Percentiles rank a stretch among this genome's conserved stretches.
Conservation (phyloP, 2,113 vertebrate species). For the Rhinoderma darwinii region DNA sequence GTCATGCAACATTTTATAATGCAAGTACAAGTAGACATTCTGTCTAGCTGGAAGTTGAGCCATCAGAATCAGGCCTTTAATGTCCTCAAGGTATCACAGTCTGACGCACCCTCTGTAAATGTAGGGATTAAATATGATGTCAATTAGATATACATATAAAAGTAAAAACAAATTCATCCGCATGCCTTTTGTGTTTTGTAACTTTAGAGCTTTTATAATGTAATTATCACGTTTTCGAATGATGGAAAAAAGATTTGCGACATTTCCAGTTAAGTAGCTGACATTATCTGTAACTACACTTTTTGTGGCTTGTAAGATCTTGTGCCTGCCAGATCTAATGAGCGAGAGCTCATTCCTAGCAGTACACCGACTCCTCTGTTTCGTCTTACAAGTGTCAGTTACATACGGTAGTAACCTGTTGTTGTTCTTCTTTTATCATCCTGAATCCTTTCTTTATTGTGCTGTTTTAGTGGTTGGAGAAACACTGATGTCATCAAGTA, state of each 20-base stretch:
- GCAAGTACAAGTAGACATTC: background rate
- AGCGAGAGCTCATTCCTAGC: conserved; percentile 6
- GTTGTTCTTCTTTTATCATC: conserved; percentile 31
- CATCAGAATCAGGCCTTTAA: background rate
- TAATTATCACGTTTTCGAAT: background rate
- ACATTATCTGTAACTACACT: conserved; percentile 22
- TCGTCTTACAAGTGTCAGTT: background rate
- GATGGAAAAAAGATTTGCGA: background rate
- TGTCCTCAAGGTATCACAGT: background rate
- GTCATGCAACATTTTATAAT: too few species aligned
- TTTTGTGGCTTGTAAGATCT: conserved; percentile 42
- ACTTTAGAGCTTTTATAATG: background rate
- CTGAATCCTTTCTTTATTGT: conserved; percentile 33
- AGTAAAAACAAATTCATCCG: background rate
- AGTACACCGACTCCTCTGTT: conserved; percentile 12
- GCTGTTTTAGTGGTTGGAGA: conserved; percentile 16
- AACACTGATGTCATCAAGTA: conserved; percentile 26
- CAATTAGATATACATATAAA: background rate
- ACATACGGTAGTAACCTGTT: too few species aligned
- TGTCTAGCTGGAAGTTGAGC: background rate
- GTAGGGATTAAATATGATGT: background rate
- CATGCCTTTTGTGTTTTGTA: background rate
- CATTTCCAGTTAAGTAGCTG: conserved; percentile 35
- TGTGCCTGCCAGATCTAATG: conserved; percentile 16
- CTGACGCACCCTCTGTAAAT: background rate